Evolutionary conservation across 2,113 vertebrate genomes (phyloP).

Genomic region (Charina bottae): DNA sequence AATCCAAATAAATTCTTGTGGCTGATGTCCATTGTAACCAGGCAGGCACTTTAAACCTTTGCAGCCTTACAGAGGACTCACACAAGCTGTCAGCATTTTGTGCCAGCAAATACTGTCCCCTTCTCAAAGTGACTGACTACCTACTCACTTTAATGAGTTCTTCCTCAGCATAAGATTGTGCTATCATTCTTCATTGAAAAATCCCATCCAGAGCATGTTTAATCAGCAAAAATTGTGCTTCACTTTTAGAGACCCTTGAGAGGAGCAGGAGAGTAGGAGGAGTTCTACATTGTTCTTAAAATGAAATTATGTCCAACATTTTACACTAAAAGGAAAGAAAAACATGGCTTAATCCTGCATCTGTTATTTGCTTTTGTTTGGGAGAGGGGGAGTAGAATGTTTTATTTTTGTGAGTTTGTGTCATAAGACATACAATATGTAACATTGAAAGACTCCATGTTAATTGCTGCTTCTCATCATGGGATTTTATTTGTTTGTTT

Average conservation of each 20-base stretch:
- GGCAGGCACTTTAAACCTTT: not conserved
- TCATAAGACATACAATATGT: constrained; percentile 28
- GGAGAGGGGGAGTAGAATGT: not conserved
- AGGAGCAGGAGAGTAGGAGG: constrained; percentile 52
- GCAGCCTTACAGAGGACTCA: not conserved
- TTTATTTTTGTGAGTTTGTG: constrained; percentile 28
- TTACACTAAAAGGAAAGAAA: constrained; percentile 51
- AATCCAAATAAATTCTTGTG: not conserved
- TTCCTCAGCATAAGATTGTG: constrained; percentile 42
- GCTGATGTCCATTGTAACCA: not conserved
- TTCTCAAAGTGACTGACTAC: constrained; percentile 34
- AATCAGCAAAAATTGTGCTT: constrained; percentile 56
- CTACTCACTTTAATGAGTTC: constrained; percentile 47
- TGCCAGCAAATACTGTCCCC: constrained; percentile 42
- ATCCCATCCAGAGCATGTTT: constrained; percentile 21
- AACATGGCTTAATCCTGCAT: constrained; percentile 41
- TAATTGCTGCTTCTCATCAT: constrained; percentile 19
- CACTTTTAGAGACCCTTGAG: constrained; percentile 48
- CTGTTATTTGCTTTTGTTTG: constrained; percentile 15
- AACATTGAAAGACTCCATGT: constrained; percentile 57
- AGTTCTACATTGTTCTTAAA: constrained; percentile 49
- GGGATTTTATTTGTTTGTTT: constrained; percentile 27
- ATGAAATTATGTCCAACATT: constrained; percentile 55
- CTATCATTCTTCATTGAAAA: constrained; percentile 52
- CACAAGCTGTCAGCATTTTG: constrained; percentile 17